Evolutionary conservation across 2,888 invertebrate genomes (phyloP), one percentile per base, ranked within the genome.

Genomic region (Tetheella fluctuosa): DNA sequence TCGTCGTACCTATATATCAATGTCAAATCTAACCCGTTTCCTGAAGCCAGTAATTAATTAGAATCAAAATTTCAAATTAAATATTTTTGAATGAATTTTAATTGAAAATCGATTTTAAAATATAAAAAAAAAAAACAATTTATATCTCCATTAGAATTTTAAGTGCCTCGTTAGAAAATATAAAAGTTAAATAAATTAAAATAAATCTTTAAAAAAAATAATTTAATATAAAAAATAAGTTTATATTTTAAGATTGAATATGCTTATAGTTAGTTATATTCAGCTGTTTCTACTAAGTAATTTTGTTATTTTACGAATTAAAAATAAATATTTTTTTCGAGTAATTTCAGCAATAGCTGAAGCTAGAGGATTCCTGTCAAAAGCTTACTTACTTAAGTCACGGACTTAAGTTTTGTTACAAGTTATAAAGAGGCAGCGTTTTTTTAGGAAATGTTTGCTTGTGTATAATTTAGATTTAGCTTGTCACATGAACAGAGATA

Each of bases 321-420:
- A 15, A 48, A 48, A 48, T 48, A 7, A 48, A 48, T n/a, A 48
- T 48, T 10, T 15, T 48, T 7, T 48, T 34, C 34, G 13, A 34
- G 34, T 34, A 13, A 2, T 13, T 48, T 48, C 10, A 48, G 48
- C 10, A 48, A 48, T 20, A 48, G 48, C 20, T 48, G 20, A 48
- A 48, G 48, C 48, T 48, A 48, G 20, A 10, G n/a, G 48, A n/a
- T 48, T 48, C 20, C 58, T 64, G 62, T 69, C 59, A 64, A 63
- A 65, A 68, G 68, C 68, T 67, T 62, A 63, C 68, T 67, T 62
- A 63, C 59, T 54, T 58, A 61, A 68, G 67, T 65, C 69, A 68
- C 62, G 60, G 62, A 64, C 57, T 56, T 62, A 42, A 12, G 52
- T 61, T 57, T 52, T 68, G 71, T 73, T 56, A n/a, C 62, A 77